Evolutionary conservation across 1,140 invertebrate species (phyloP).

Genomic region (Elymnias hypermnestra): DNA sequence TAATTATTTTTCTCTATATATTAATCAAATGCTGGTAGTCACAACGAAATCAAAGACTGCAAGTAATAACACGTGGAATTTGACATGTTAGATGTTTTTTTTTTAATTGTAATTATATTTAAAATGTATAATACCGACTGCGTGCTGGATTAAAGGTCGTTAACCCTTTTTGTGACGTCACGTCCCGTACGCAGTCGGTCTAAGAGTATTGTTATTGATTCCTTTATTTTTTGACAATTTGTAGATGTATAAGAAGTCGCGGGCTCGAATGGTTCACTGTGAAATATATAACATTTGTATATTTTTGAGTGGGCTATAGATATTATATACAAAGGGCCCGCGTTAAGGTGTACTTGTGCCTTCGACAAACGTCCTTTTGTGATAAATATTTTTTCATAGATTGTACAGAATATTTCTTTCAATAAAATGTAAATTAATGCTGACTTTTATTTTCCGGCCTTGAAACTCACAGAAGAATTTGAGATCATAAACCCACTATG

Average conservation of each 20-base stretch:
- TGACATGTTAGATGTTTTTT: slow-evolving; percentile 33
- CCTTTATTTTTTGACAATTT: slow-evolving; percentile 68
- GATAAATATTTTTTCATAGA: slow-evolving; percentile 66
- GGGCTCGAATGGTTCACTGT: slow-evolving; percentile 1
- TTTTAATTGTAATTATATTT: slow-evolving; percentile 50
- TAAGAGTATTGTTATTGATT: slow-evolving; percentile 52
- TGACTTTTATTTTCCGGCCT: slow-evolving; percentile 12
- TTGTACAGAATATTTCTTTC: slow-evolving; percentile 67
- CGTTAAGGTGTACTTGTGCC: slow-evolving; percentile 39
- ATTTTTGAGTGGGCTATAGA: not conserved
- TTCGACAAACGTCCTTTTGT: slow-evolving; percentile 69
- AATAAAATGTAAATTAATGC: slow-evolving; percentile 39
- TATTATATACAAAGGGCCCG: slow-evolving; percentile 11
- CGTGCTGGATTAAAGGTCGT: slow-evolving; percentile 1
- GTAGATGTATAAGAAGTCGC: slow-evolving; percentile 38
- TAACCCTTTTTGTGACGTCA: slow-evolving; percentile 9
- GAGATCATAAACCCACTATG: too few relatives aligned
- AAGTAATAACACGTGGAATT: slow-evolving; percentile 51
- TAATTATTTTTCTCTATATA: slow-evolving; percentile 11
- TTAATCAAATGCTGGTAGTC: slow-evolving; percentile 68
- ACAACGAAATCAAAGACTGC: slow-evolving; percentile 75
- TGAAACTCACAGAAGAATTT: too few relatives aligned
- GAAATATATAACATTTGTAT: not conserved
- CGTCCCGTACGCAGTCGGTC: slow-evolving; percentile 11
- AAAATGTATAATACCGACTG: slow-evolving; percentile 42